Evolutionary conservation across 2,113 vertebrate genomes (phyloP).

Genomic region (Willisornis vidua): DNA sequence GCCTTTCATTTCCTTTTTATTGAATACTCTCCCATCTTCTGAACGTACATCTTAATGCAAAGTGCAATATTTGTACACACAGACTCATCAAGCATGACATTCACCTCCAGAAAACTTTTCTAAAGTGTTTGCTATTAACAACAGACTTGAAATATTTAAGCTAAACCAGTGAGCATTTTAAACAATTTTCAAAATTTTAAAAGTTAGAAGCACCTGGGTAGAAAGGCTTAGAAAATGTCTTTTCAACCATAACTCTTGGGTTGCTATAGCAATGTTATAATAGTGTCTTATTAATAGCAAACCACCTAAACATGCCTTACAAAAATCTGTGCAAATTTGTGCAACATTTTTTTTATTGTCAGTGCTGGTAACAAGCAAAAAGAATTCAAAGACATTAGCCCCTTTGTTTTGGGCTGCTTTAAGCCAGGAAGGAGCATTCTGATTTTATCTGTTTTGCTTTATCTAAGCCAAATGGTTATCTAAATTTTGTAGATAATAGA

Average conservation of each 20-base stretch:
- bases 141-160: neutral
- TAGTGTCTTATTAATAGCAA: slow-evolving; percentile 38
- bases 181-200: neutral
- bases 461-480: neutral
- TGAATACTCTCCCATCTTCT: neutral
- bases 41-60: neutral
- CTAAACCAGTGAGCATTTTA: neutral
- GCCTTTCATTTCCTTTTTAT: neutral
- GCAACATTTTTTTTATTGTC: neutral
- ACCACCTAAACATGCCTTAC: slow-evolving; percentile 8
- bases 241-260: neutral
- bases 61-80: neutral
- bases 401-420: neutral
- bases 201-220: slow-evolving; percentile 13
- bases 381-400: neutral
- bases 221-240: slow-evolving; percentile 16
- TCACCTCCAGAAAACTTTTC: neutral
- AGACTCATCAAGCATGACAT: neutral
- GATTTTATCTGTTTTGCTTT: neutral
- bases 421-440: neutral
- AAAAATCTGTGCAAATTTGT: slow-evolving; percentile 27
- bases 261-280: slow-evolving; percentile 62
- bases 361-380: neutral
- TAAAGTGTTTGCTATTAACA: neutral
- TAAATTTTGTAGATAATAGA: neutral